Evolutionary conservation across 2,113 vertebrate genomes (phyloP).

Genomic region (Pan troglodytes): NHGRI_mPanTro3-v2.1_pri NC_072415.2:73012501-73013000

Average conservation of each 20-base stretch:
- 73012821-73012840: not conserved
- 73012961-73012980: constrained; percentile 86
- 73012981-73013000: constrained; percentile 85
- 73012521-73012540: accelerated
- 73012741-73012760: not conserved
- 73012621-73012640: not conserved
- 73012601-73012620: not conserved
- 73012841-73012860: not conserved
- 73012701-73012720: not conserved
- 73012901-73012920: not conserved
- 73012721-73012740: not conserved
- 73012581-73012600: not conserved
- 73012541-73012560: not conserved
- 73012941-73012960: constrained; percentile 71
- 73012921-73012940: not conserved
- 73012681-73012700: not conserved
- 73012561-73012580: not conserved
- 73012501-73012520: not conserved
- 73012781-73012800: too few relatives aligned
- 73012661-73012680: not conserved
- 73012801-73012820: not conserved
- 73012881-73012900: accelerated
- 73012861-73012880: not conserved
- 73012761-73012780: not conserved
- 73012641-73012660: not conserved